Conservation (phyloP, 1,140 invertebrate species). For the Sminthurinus signatus region DNA sequence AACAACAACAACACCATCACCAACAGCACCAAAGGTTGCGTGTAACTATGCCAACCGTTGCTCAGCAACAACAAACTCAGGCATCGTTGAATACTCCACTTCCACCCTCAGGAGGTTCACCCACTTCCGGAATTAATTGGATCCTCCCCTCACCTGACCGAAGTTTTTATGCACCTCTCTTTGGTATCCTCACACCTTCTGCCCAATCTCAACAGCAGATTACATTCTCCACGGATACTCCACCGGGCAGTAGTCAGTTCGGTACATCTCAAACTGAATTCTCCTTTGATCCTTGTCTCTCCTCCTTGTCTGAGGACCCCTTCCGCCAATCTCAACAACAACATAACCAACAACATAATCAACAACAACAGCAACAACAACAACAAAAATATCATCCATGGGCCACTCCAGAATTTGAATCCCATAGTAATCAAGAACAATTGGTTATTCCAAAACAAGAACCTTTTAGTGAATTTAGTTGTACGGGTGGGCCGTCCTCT, state of each 20-base stretch:
- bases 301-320: constrained; percentile 43
- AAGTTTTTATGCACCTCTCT: constrained; percentile 54
- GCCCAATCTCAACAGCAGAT: constrained; percentile 43
- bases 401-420: constrained; percentile 39
- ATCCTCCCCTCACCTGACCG: constrained; percentile 58
- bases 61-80: constrained; percentile 34
- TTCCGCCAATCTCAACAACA: constrained; percentile 32
- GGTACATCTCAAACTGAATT: constrained; percentile 36
- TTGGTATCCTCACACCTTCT: constrained; percentile 48
- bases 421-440: constrained; percentile 25
- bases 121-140: constrained; percentile 47
- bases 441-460: constrained; percentile 68
- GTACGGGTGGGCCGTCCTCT: constrained; percentile 44
- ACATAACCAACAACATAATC: constrained; percentile 35
- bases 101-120: constrained; percentile 36
- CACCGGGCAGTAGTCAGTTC: constrained; percentile 35
- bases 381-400: constrained; percentile 40
- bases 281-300: constrained; percentile 36
- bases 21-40: constrained; percentile 43
- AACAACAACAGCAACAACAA: constrained; percentile 36
- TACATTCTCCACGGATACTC: constrained; percentile 39
- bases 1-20: constrained; percentile 44
- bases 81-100: constrained; percentile 37
- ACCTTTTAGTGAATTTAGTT: constrained; percentile 52
- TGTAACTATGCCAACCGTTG: constrained; percentile 48